Evolutionary conservation across 1,140 invertebrate genomes (phyloP).

Genomic region (Aphaenogaster floridana): DNA sequence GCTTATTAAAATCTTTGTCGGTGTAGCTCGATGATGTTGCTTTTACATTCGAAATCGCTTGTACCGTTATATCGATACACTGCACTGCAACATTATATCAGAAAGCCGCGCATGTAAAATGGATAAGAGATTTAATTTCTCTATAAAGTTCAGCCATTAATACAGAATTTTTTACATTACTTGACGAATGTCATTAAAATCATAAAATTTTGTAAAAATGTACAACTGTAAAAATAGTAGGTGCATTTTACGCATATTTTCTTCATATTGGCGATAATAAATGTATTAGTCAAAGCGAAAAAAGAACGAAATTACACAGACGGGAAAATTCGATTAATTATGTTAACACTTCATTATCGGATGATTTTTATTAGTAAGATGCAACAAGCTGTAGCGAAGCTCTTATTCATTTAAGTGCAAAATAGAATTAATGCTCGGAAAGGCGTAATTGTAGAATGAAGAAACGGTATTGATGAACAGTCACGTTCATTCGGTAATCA

Average conservation of each 20-base stretch:
- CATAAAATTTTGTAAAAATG: background rate
- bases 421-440: too few relatives aligned
- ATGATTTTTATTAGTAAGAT: background rate
- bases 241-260: background rate
- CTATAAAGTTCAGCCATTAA: background rate
- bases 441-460: too few relatives aligned
- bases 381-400: background rate
- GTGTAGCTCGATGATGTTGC: background rate
- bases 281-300: background rate
- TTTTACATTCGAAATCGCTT: background rate
- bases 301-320: background rate
- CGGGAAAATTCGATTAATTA: background rate
- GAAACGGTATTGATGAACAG: too few relatives aligned
- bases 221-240: background rate
- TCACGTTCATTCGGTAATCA: too few relatives aligned
- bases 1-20: conserved; percentile 12
- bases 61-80: conserved; percentile 15
- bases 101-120: background rate
- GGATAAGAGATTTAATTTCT: background rate
- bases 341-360: background rate
- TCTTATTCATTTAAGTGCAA: background rate
- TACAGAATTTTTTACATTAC: background rate
- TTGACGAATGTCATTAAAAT: background rate
- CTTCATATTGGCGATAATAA: background rate
- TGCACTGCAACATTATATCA: background rate